phyloP scores from a whole-genome alignment of 2,888 invertebrate species.

The Agapetus fuscipes region DNA sequence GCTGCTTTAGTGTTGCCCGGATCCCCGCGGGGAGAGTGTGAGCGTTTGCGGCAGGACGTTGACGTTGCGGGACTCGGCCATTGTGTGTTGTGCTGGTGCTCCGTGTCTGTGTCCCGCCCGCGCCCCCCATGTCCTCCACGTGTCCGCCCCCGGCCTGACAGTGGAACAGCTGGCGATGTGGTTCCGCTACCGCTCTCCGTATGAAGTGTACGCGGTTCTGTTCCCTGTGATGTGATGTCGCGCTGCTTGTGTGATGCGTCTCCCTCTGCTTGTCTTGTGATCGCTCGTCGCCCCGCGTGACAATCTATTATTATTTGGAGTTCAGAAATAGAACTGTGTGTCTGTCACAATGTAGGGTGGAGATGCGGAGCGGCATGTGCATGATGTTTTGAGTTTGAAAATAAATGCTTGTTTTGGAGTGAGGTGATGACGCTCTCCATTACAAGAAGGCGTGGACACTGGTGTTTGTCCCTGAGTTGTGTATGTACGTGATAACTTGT shows the following conservation, averaged over 20 bases:
- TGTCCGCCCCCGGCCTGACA: neutral
- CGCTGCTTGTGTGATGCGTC: neutral
- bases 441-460: constrained; percentile 3
- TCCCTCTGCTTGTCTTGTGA: neutral
- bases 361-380: neutral
- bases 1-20: too few species aligned
- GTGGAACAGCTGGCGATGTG: neutral
- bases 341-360: too few species aligned
- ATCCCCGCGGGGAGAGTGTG: too few species aligned
- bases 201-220: constrained; percentile 1
- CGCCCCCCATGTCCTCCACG: neutral
- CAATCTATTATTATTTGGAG: neutral
- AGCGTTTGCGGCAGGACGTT: too few species aligned
- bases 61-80: too few species aligned
- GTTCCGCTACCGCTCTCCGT: constrained; percentile 4
- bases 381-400: constrained; percentile 2
- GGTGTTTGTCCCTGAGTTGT: neutral
- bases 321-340: constrained; percentile 3
- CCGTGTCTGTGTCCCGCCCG: too few species aligned
- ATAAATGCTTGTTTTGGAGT: constrained; percentile 3
- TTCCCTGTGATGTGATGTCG: too few species aligned
- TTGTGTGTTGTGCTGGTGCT: too few species aligned
- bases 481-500: too few species aligned
- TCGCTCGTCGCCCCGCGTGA: neutral
- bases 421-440: constrained; percentile 2